Evolutionary conservation across 2,113 vertebrate species (phyloP).

Genomic region (Neolamprologus hecqui): DNA sequence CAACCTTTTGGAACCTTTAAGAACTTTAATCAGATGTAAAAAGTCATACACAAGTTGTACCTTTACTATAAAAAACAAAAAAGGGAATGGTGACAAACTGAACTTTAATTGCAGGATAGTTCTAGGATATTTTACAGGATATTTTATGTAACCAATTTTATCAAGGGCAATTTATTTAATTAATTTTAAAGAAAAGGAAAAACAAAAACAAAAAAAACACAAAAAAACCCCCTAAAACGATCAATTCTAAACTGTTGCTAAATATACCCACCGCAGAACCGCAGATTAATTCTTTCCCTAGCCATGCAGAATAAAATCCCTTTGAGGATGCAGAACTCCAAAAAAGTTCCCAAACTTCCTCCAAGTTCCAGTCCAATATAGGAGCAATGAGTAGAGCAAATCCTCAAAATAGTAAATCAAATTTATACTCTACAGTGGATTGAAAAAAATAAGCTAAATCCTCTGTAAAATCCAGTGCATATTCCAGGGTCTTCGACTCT

Average conservation of each 20-base stretch:
- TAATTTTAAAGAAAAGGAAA: background rate
- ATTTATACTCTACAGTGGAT: background rate
- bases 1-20: background rate
- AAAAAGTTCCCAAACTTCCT: background rate
- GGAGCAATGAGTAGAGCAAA: background rate
- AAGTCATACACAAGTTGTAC: background rate
- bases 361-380: background rate
- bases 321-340: background rate
- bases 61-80: background rate
- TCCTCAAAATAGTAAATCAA: background rate
- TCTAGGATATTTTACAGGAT: background rate
- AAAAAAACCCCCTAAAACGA: fast-evolving
- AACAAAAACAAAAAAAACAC: fast-evolving
- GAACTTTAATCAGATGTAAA: background rate
- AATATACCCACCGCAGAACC: background rate
- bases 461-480: background rate
- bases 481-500: background rate
- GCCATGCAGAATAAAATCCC: background rate
- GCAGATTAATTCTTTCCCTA: background rate
- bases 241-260: background rate
- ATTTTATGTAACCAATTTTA: background rate
- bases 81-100: background rate
- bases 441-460: background rate
- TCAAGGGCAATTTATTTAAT: background rate
- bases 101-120: background rate